phyloP scores from a whole-genome alignment of 1,140 invertebrate genomes.

The Hestina assimilis region DNA sequence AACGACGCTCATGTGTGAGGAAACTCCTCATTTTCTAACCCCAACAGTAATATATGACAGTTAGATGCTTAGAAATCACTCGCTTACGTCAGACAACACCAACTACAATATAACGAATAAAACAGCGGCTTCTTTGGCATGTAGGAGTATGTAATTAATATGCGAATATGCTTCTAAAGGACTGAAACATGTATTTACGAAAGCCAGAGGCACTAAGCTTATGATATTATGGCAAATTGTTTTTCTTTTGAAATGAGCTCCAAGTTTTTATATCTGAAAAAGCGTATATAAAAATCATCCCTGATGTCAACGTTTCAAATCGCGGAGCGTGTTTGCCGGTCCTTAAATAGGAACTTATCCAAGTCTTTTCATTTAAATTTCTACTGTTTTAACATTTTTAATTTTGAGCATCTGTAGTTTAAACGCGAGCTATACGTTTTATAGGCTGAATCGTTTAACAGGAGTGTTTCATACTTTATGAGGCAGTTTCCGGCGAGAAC shows the following conservation, averaged over 20 bases:
- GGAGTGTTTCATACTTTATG: slow-evolving; percentile 59
- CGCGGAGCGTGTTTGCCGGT: slow-evolving; percentile 33
- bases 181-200: slow-evolving; percentile 11
- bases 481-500: slow-evolving; percentile 51
- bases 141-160: neutral
- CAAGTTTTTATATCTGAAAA: slow-evolving; percentile 28
- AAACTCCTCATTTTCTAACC: slow-evolving; percentile 36
- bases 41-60: slow-evolving; percentile 19
- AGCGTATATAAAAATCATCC: slow-evolving; percentile 36
- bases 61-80: slow-evolving; percentile 2
- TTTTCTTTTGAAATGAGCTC: slow-evolving; percentile 26
- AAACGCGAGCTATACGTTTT: slow-evolving; percentile 43
- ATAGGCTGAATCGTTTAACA: slow-evolving; percentile 58
- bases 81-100: neutral
- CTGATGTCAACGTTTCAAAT: slow-evolving; percentile 27
- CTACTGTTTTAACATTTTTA: slow-evolving; percentile 41
- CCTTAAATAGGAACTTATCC: slow-evolving; percentile 43
- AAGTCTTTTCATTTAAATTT: slow-evolving; percentile 37
- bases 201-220: slow-evolving; percentile 20
- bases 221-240: slow-evolving; percentile 26
- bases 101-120: neutral
- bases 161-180: too few relatives aligned
- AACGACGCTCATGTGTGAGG: slow-evolving; percentile 31
- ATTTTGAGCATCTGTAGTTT: slow-evolving; percentile 48
- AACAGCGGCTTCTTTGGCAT: neutral